Percentiles rank a stretch among this genome's conserved stretches.
Evolutionary conservation across 2,113 vertebrate species (phyloP).

Genomic region (Synodontis membranacea): DNA sequence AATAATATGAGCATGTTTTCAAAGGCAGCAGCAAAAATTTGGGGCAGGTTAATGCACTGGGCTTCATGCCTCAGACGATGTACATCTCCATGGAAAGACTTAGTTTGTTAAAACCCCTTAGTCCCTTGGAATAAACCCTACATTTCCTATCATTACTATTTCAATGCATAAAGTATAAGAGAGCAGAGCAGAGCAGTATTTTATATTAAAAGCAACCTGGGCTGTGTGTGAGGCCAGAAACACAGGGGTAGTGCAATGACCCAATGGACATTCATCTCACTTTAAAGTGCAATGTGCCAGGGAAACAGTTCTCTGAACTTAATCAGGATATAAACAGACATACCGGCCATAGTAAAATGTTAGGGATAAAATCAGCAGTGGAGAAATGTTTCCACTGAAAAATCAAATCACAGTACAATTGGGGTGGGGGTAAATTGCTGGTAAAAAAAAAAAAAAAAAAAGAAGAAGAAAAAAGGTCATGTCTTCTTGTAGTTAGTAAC

Average conservation of each 20-base stretch:
- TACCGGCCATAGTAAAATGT: neutral
- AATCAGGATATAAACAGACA: conserved; percentile 13
- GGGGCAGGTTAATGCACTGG: neutral
- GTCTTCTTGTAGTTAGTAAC: neutral
- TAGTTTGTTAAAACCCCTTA: neutral
- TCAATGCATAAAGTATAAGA: neutral
- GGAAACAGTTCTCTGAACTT: conserved; percentile 31
- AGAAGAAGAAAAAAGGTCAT: too few relatives aligned
- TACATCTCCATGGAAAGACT: neutral
- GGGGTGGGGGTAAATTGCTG: neutral
- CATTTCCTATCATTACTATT: neutral
- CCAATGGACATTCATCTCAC: conserved; percentile 32
- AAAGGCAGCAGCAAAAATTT: neutral
- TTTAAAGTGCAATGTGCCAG: neutral
- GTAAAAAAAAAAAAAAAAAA: too few relatives aligned
- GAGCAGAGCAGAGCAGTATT: neutral
- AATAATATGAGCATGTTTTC: neutral
- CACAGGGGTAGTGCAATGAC: conserved; percentile 38
- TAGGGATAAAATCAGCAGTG: neutral
- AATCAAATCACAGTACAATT: neutral
- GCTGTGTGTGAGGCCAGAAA: conserved; percentile 8
- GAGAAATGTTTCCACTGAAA: neutral
- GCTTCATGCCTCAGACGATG: neutral
- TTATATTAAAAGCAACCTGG: neutral
- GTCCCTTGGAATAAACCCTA: neutral